Evolutionary conservation across 1,140 invertebrate genomes (phyloP).

Genomic region (Drosophila ercepeae): DNA sequence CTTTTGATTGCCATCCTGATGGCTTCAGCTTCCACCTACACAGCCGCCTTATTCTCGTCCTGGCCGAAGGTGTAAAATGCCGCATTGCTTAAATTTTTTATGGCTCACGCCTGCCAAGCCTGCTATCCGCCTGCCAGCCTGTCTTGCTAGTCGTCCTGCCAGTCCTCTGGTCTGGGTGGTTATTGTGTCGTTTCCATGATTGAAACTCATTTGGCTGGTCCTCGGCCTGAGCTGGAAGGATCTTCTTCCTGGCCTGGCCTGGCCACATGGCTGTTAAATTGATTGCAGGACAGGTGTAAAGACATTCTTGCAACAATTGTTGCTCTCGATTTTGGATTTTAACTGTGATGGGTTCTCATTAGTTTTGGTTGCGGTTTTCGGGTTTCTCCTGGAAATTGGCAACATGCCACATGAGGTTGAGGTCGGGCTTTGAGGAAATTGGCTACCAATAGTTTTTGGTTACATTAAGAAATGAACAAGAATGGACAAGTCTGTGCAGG

Average conservation of each 20-base stretch:
- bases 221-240: background rate
- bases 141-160: too few relatives aligned
- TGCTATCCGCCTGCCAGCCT: background rate
- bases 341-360: conserved; percentile 50
- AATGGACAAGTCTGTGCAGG: too few relatives aligned
- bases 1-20: conserved; percentile 78
- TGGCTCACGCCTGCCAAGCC: conserved; percentile 45
- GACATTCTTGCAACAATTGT: conserved; percentile 36
- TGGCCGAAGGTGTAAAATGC: conserved; percentile 69
- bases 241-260: conserved; percentile 42
- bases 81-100: conserved; percentile 78
- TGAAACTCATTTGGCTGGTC: conserved; percentile 59
- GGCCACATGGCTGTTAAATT: conserved; percentile 69
- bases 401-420: conserved; percentile 19
- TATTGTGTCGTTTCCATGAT: conserved; percentile 67
- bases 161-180: conserved; percentile 5
- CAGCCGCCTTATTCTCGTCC: conserved; percentile 18
- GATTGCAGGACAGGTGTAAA: conserved; percentile 53
- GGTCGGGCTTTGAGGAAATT: conserved; percentile 9
- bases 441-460: background rate
- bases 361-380: conserved; percentile 45
- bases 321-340: conserved; percentile 34
- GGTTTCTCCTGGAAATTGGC: conserved; percentile 33
- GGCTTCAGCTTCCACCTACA: conserved; percentile 25
- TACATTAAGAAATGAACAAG: too few relatives aligned